These are phyloP conservation scores for Dallia pectoralis DNA, from an alignment of 2,797 vertebrate species.

Conservation along the genomic window DNA sequence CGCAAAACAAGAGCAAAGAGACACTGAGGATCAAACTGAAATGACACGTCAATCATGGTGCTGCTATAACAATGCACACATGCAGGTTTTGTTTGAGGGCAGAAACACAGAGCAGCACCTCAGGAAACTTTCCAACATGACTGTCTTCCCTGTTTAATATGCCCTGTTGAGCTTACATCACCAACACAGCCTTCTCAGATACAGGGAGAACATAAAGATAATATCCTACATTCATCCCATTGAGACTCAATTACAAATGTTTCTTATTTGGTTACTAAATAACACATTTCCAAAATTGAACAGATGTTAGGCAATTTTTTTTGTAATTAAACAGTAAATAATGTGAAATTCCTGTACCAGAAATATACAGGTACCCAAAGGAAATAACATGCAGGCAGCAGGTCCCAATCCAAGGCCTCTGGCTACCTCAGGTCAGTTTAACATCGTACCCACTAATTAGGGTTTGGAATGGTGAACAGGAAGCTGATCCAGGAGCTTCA, in stretches of 20 bases:
- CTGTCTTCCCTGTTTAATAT: background rate
- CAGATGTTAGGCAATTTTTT: no score
- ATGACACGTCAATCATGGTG: background rate
- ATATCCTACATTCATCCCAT: no score
- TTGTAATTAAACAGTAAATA: no score
- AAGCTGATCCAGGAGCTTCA: background rate
- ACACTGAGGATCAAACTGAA: background rate
- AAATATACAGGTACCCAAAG: no score
- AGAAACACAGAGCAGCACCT: background rate
- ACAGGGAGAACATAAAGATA: no score
- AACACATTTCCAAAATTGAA: no score
- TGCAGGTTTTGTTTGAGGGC: background rate
- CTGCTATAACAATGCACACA: background rate
- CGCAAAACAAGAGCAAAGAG: slow-evolving; percentile 6
- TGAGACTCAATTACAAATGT: no score
- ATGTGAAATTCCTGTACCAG: no score
- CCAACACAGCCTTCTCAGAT: no score
- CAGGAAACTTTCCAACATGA: background rate
- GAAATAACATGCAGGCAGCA: no score
- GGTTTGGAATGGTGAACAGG: background rate
- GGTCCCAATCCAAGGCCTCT: background rate
- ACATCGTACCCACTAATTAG: background rate
- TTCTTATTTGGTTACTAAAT: no score
- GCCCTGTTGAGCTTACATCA: background rate
- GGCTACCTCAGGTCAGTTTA: background rate